Evolutionary conservation across 2,888 invertebrate species (phyloP).

Genomic region (Blomia tropicalis): DNA sequence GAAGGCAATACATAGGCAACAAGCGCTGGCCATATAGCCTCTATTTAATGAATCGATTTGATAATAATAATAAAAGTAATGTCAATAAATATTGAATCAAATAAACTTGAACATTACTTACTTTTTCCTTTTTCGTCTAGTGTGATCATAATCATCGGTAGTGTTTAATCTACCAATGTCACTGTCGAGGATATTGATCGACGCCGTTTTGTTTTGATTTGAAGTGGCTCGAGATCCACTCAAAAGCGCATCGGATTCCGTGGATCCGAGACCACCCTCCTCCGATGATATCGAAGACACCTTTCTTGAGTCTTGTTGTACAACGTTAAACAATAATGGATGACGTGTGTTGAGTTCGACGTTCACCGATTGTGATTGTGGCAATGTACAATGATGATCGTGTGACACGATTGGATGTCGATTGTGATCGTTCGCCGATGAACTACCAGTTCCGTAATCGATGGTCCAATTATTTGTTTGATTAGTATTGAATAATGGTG

Average conservation of each 20-base stretch:
- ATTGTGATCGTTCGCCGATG: too few relatives aligned
- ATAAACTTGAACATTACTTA: neutral
- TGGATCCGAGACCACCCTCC: slow-evolving; percentile 22
- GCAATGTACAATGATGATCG: too few relatives aligned
- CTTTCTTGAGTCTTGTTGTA: slow-evolving; percentile 1
- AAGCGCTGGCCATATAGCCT: slow-evolving; percentile 1
- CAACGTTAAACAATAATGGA: neutral
- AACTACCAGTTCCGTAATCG: too few relatives aligned
- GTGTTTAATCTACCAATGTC: neutral
- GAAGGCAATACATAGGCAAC: slow-evolving; percentile 19
- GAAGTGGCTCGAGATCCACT: slow-evolving; percentile 15
- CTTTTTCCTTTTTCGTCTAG: neutral
- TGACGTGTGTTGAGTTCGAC: too few relatives aligned
- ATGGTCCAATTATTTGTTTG: too few relatives aligned
- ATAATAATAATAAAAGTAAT: neutral
- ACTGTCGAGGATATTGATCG: neutral
- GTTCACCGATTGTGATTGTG: too few relatives aligned
- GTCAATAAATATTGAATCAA: neutral
- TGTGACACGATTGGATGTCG: too few relatives aligned
- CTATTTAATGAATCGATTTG: neutral
- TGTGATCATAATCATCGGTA: neutral
- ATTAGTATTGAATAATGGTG: neutral
- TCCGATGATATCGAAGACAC: slow-evolving; percentile 10
- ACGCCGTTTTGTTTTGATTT: neutral
- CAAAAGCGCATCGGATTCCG: slow-evolving; percentile 25